These are phyloP conservation scores for Stegana nigrithorax DNA, from an alignment of 2,888 invertebrate genomes.

Conservation along the genomic window DNA sequence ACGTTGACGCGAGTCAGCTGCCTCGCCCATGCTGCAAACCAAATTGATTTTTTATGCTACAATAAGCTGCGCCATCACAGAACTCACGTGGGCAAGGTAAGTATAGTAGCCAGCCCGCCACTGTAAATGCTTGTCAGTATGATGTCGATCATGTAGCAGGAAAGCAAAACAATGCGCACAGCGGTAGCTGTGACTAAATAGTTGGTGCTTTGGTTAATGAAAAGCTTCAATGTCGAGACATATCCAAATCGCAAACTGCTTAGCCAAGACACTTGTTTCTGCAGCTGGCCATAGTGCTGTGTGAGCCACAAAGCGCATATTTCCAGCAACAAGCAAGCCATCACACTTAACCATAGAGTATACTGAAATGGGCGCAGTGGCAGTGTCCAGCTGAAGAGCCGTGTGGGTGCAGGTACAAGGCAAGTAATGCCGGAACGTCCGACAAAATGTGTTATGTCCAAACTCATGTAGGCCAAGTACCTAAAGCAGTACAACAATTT, in stretches of 20 bases:
- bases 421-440: slow-evolving; percentile 76
- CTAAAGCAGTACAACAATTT: slow-evolving; percentile 64
- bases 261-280: neutral
- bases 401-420: slow-evolving; percentile 75
- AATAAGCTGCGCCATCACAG: neutral
- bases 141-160: slow-evolving; percentile 69
- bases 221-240: slow-evolving; percentile 52
- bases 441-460: slow-evolving; percentile 74
- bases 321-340: slow-evolving; percentile 69
- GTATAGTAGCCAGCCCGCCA: slow-evolving; percentile 75
- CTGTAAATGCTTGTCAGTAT: slow-evolving; percentile 75
- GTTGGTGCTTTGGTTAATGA: slow-evolving; percentile 54
- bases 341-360: slow-evolving; percentile 73
- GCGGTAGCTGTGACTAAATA: slow-evolving; percentile 49
- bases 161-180: slow-evolving; percentile 51
- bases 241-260: slow-evolving; percentile 52
- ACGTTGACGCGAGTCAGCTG: slow-evolving; percentile 74
- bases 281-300: slow-evolving; percentile 32
- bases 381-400: slow-evolving; percentile 73
- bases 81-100: slow-evolving; percentile 74
- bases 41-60: neutral
- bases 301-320: slow-evolving; percentile 62
- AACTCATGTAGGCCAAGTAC: slow-evolving; percentile 72
- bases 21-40: slow-evolving; percentile 70
- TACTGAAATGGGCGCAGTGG: slow-evolving; percentile 74